Conservation (phyloP, 2,888 invertebrate species). For the Agapetus fuscipes region DNA sequence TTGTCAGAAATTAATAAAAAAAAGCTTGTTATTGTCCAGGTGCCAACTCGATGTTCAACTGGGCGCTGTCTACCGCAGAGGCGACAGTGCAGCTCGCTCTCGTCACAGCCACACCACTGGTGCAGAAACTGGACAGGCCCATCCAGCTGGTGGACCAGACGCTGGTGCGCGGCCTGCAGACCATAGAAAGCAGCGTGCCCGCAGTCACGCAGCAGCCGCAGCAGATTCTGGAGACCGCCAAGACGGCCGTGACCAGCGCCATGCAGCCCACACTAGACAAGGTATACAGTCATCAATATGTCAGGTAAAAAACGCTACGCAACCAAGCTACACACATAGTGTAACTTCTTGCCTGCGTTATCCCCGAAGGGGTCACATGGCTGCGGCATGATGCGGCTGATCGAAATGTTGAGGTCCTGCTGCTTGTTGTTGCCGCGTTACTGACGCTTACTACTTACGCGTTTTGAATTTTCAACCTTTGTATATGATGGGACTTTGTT, state of each 20-base stretch:
- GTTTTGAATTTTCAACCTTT: too few relatives aligned
- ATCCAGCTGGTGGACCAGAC: constrained; percentile 54
- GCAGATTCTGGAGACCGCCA: constrained; percentile 46
- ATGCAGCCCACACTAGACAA: constrained; percentile 46
- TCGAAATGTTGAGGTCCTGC: too few relatives aligned
- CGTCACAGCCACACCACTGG: constrained; percentile 52
- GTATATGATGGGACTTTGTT: too few relatives aligned
- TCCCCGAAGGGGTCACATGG: too few relatives aligned
- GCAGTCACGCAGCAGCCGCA: constrained; percentile 57
- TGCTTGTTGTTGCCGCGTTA: too few relatives aligned
- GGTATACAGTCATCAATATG: constrained; percentile 33
- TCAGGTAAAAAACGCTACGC: constrained; percentile 31
- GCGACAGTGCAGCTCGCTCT: constrained; percentile 52
- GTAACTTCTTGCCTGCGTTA: too few relatives aligned
- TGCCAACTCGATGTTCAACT: constrained; percentile 54
- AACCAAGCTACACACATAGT: too few relatives aligned
- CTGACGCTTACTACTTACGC: too few relatives aligned
- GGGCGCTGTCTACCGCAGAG: constrained; percentile 60
- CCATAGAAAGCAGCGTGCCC: constrained; percentile 55
- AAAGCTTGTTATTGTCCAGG: too few relatives aligned
- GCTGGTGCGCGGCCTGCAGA: constrained; percentile 55
- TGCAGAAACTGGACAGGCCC: constrained; percentile 43
- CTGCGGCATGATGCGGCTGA: too few relatives aligned
- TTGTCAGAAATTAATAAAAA: too few relatives aligned
- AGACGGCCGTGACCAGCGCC: constrained; percentile 46